Evolutionary conservation across 1,140 invertebrate genomes (phyloP), one percentile per base, ranked within the genome.

Genomic region (Idris sp.): DNA sequence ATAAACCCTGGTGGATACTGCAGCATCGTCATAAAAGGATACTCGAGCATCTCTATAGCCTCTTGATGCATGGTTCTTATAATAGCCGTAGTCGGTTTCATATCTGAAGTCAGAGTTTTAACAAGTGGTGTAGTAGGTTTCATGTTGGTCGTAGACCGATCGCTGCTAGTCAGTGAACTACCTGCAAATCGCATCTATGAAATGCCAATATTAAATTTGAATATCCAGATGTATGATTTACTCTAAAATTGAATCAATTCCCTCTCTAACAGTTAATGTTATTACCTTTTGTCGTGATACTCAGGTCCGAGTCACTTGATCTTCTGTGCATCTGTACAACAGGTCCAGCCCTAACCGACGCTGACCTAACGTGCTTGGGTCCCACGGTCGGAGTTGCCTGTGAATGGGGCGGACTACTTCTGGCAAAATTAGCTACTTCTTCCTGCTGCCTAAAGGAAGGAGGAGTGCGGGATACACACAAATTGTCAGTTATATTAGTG

Each of bases 1-100:
- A 98, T 92, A 77, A 98, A 97, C 19, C 94, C 95, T 0, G 91
- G 88, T 14, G 97, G 96, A 85, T 96, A 97, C 75, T 94, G 93
- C 1, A 93, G 91, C 91, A 98, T 94, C 0, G 97, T 98, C 9
- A 99, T 90, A 81, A 99, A 98, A 0, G 97, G 97, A 87, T 97
- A 99, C 83, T 98, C 97, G 76, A 96, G 84, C 90, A 96, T 93
- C 76, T 96, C 94, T 69, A 94, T 84, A 41, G 90, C 91, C 49
- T 93, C 92, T 71, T 91, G 90, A 83, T 92, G 91, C 89, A 92
- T 90, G 0, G 90, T 89, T 40, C 90, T 85, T 54, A 91, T 81
- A 68, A 91, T 84, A 65, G 89, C 89, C 4, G 89, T 79, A 2
- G 85, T 79, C 11, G 85, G 80, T 67, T 82, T 85, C 59, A 87